phyloP scores from a whole-genome alignment of 2,797 vertebrate species.

The Oreonectes daqikongensis region DNA sequence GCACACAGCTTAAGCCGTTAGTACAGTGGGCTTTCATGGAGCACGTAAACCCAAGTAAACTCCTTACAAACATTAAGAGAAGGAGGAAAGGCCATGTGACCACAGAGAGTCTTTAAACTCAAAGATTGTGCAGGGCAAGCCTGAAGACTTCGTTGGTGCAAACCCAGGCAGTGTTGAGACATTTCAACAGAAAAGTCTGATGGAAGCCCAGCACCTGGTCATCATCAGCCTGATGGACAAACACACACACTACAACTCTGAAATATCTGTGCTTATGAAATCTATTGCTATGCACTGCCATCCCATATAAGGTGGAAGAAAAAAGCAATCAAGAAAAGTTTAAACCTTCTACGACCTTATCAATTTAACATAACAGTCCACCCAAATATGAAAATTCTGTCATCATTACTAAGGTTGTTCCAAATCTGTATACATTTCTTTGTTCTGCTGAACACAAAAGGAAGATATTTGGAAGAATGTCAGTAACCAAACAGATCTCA shows the following conservation, averaged over 20 bases:
- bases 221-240: conserved; percentile 75
- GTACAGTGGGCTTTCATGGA: conserved; percentile 27
- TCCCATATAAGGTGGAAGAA: background rate
- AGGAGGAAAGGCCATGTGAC: conserved; percentile 60
- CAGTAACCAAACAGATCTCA: no score
- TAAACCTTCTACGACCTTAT: background rate
- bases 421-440: no score
- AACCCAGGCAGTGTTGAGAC: conserved; percentile 74
- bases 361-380: no score
- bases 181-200: conserved; percentile 81
- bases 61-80: conserved; percentile 67
- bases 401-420: no score
- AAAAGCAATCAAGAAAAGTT: background rate
- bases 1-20: conserved; percentile 26
- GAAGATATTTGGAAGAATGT: no score
- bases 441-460: no score
- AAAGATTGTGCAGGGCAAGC: conserved; percentile 79
- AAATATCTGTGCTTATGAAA: conserved; percentile 18
- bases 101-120: conserved; percentile 61
- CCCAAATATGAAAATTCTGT: no score
- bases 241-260: conserved; percentile 49
- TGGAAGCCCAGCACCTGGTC: conserved; percentile 81
- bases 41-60: conserved; percentile 39
- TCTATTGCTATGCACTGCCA: background rate
- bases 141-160: conserved; percentile 83